Base-by-base conservation (phyloP, 2,797 vertebrate genomes). In the Syngnathus acus region DNA sequence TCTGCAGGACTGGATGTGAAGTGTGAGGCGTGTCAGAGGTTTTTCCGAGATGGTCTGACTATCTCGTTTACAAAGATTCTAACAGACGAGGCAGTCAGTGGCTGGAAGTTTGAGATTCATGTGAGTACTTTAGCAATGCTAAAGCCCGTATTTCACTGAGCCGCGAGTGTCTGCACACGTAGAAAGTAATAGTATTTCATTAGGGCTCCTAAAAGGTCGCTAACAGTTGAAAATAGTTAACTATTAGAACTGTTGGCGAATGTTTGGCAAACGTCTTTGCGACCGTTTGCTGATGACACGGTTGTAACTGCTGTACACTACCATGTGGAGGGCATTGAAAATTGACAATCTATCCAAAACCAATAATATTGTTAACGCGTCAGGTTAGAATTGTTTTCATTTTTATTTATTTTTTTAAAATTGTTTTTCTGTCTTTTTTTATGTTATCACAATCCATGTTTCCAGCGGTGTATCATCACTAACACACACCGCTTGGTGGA, bases 91-190 rank as follows among this genome's bases (percentile, higher is more conserved):
- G 97, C 97, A 75, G 97, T 99, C 86, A 99, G 97, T 55, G 97
- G 97, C 83, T 99, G 97, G 97, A 99, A 99, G 89, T 99, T 99
- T 92, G 97, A 99, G 84, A 99, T 99, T 85, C 97, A 99, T 88
- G 97, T 99, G 83, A 97, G 97, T 84, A 32, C 59, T 65, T 19
- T 50, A 9, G 53, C 23, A 55, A 23, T 55, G 53, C 53, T 26
- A 5, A 13, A 23, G 21, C 32, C 26, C 26, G 26, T 26, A 26
- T 26, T 26, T 26, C 26, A 4, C 32, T 32, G 32, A 32, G 32
- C 32, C 32, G 32, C 32, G 32, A 32, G 32, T 32, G 32, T 0
- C 32, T 32, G 32, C 32, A 32, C 32, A 32, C 32, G 26, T 26
- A 26, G 26, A 26, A 32, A 32, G 4, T 32, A 32, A 32, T 32